Evolutionary conservation across 2,888 invertebrate genomes (phyloP).

Genomic region (Tenthredo amoena): DNA sequence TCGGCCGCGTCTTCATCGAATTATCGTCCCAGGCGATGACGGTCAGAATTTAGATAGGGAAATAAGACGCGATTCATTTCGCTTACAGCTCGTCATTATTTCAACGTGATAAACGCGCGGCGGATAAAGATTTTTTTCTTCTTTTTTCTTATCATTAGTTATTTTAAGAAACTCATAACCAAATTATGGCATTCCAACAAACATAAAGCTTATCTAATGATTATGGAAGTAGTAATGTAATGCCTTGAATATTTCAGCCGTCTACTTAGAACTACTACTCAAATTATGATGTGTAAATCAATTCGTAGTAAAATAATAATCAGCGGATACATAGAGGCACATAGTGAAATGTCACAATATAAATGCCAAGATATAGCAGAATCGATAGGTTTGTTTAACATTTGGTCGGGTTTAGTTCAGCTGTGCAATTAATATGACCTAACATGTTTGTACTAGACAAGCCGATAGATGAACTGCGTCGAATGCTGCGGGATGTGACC

Average conservation of each 20-base stretch:
- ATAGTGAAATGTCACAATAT: background rate
- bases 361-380: background rate
- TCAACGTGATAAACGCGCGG: constrained; percentile 42
- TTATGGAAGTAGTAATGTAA: background rate
- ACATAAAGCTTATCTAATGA: constrained; percentile 8
- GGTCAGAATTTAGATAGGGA: constrained; percentile 44
- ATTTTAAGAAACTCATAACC: background rate
- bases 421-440: constrained; percentile 15
- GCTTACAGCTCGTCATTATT: constrained; percentile 49
- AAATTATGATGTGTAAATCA: background rate
- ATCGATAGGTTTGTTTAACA: constrained; percentile 30
- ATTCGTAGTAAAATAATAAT: background rate
- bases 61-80: constrained; percentile 43
- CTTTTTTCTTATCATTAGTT: background rate
- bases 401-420: background rate
- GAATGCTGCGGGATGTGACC: constrained; percentile 7
- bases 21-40: constrained; percentile 46
- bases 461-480: constrained; percentile 19
- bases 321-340: background rate
- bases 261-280: background rate
- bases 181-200: background rate
- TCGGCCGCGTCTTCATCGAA: constrained; percentile 44
- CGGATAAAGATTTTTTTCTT: background rate
- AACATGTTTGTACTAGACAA: constrained; percentile 22
- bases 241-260: background rate